Percentiles rank a stretch among this genome's conserved stretches.
phyloP scores from a whole-genome alignment of 2,797 vertebrate species.

The Falco naumanni region DNA sequence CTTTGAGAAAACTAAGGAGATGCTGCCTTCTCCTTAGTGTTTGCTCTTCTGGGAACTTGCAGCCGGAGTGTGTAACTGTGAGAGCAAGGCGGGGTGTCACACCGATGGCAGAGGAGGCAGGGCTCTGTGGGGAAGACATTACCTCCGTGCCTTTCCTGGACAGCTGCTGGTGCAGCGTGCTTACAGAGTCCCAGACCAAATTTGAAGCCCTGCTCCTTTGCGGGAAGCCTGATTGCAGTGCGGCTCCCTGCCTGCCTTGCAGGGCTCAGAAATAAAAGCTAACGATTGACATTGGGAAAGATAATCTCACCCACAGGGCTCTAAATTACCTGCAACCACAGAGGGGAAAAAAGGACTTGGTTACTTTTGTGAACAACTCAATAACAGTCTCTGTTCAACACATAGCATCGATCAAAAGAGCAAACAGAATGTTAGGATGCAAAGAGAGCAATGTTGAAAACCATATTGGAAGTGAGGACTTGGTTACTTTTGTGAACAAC shows the following conservation, averaged over 20 bases:
- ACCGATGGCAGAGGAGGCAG: background rate
- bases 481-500: background rate
- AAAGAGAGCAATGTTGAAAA: background rate
- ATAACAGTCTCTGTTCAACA: constrained; percentile 1
- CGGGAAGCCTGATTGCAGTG: background rate
- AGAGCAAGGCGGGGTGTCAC: background rate
- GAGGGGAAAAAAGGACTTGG: background rate
- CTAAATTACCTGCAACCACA: constrained; percentile 12
- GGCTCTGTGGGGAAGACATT: background rate
- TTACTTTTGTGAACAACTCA: constrained; percentile 21
- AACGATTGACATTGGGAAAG: background rate
- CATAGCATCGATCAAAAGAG: background rate
- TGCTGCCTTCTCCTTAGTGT: background rate
- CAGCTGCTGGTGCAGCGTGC: background rate
- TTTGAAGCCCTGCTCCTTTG: background rate
- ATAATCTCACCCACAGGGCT: constrained; percentile 14
- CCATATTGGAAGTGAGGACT: too few relatives aligned
- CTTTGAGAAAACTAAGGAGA: background rate
- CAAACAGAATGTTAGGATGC: constrained; percentile 12
- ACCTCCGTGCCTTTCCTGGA: rapidly evolving
- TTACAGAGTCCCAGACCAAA: background rate
- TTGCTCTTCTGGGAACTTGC: background rate
- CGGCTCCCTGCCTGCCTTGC: background rate
- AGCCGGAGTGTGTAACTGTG: background rate
- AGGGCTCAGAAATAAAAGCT: background rate